phyloP scores from a whole-genome alignment of 2,888 invertebrate genomes.

The Tetragonula carbonaria region DNA sequence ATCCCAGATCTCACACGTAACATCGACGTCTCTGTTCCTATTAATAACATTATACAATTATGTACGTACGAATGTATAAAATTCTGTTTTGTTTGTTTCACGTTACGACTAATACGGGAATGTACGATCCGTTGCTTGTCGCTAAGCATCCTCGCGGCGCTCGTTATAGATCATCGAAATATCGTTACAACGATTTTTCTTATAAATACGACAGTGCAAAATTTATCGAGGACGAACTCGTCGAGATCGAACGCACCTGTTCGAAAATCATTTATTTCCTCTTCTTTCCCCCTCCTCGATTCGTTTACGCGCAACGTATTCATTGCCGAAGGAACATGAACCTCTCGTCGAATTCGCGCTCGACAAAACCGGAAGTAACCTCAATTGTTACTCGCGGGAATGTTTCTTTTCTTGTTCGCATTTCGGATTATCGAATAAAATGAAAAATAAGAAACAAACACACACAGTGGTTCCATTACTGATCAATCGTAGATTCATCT shows the following conservation, averaged over 20 bases:
- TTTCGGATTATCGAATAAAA: slow-evolving; percentile 37
- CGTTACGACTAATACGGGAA: slow-evolving; percentile 77
- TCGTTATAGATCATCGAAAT: slow-evolving; percentile 64
- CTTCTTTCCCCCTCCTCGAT: neutral
- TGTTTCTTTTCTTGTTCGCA: slow-evolving; percentile 55
- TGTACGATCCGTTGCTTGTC: slow-evolving; percentile 72
- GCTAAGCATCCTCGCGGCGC: slow-evolving; percentile 37
- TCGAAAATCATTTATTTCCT: neutral
- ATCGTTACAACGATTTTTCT: slow-evolving; percentile 61
- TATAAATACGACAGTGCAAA: slow-evolving; percentile 66
- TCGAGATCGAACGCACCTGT: neutral
- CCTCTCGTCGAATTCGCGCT: slow-evolving; percentile 32
- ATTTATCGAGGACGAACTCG: slow-evolving; percentile 39
- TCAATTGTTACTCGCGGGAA: slow-evolving; percentile 59
- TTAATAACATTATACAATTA: slow-evolving; percentile 80
- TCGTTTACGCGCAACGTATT: neutral
- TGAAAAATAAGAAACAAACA: slow-evolving; percentile 18
- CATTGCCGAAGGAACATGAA: neutral
- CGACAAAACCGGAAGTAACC: slow-evolving; percentile 55
- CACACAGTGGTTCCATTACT: slow-evolving; percentile 12
- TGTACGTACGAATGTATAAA: slow-evolving; percentile 84
- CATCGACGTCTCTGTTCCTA: slow-evolving; percentile 70
- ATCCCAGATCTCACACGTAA: slow-evolving; percentile 66
- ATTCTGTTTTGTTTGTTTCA: slow-evolving; percentile 73
- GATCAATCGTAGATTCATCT: slow-evolving; percentile 7